Evolutionary conservation across 2,888 invertebrate genomes (phyloP).

Genomic region (Metalampra italica): DNA sequence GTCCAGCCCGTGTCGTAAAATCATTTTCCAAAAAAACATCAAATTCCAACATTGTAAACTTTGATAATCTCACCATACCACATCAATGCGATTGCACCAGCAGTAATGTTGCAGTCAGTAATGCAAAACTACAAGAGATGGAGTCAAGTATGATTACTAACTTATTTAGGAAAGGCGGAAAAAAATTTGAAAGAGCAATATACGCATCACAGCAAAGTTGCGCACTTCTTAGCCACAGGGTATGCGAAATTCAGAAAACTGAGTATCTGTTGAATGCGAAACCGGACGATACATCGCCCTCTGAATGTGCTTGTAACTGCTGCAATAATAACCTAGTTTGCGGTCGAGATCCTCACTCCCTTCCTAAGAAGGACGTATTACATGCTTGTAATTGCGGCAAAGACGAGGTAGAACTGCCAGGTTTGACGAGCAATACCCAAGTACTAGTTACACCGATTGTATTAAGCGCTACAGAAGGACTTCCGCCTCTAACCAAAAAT

Average conservation of each 20-base stretch:
- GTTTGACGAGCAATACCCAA: not conserved
- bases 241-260: not conserved
- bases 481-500: not conserved
- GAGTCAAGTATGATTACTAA: slow-evolving; percentile 12
- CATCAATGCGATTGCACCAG: not conserved
- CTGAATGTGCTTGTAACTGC: not conserved
- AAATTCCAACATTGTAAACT: not conserved
- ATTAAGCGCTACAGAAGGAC: not conserved
- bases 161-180: slow-evolving; percentile 13
- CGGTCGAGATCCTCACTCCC: not conserved
- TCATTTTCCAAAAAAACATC: not conserved
- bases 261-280: not conserved
- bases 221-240: not conserved
- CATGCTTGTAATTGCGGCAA: not conserved
- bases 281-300: not conserved
- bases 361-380: not conserved
- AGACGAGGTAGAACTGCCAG: not conserved
- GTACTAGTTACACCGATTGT: not conserved
- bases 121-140: not conserved
- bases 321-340: not conserved
- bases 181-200: slow-evolving; percentile 8
- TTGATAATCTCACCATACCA: not conserved
- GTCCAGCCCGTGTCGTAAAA: not conserved
- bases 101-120: not conserved
- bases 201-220: not conserved